Base-by-base conservation (phyloP, 2,888 invertebrate genomes). In the Zelleria hepariella region DNA sequence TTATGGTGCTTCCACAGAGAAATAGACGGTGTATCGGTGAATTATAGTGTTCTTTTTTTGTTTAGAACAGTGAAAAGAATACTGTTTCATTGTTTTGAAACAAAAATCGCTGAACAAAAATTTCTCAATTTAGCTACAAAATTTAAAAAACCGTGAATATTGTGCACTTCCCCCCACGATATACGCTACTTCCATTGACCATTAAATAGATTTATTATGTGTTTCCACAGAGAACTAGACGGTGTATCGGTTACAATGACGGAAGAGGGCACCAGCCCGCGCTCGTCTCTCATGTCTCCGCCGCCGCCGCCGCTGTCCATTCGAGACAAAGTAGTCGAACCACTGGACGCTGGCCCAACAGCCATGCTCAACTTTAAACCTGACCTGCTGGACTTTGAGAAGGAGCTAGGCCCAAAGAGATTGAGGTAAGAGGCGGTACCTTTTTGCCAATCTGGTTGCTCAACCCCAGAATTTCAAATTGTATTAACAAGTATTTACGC, bases 361-460 rank as follows among this genome's bases (percentile, higher is more conserved):
- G 78, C 85, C 10, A 71, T 71, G 58, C 64, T 86, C 2, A 77
- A 84, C 63, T 64, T 86, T 0, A 73, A 77, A 10, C 77, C 78
- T 2, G 80, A 80, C 55, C 74, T 73, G 0, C 63, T 80, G 0
- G 76, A 81, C 61, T 77, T 68, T 21, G 76, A 80, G 47, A 74
- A 72, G 57, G 74, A 73, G 42, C 62, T 80, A 0, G 78, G 77
- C 32, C 80, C 77, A 52, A 80, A 78, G 62, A 71, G 83, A 61
- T 65, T 74, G 32, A 79, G 86, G 85, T 85, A 67, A 57, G 52
- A n/a, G n/a, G n/a, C n/a, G n/a, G n/a, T n/a, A n/a, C n/a, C n/a
- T n/a, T n/a, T n/a, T n/a, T n/a, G n/a, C n/a, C n/a, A n/a, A n/a
- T n/a, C n/a, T n/a, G n/a, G n/a, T n/a, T n/a, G n/a, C n/a, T n/a